A percentile compares a stretch with the other conserved stretches of the same genome.
Conservation (phyloP, 2,797 vertebrate species). For the Pogonophryne albipinna region DNA sequence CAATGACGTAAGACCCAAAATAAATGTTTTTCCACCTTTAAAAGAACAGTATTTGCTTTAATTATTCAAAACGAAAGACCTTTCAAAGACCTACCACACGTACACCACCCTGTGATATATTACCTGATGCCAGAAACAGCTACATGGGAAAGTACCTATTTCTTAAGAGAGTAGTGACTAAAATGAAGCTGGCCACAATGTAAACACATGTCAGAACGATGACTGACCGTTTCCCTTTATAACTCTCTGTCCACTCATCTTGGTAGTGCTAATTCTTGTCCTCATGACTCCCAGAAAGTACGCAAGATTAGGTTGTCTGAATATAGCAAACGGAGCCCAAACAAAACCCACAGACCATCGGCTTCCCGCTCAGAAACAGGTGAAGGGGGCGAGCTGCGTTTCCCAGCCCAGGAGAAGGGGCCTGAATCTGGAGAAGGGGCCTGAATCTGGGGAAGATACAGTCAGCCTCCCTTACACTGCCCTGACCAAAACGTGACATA, state of each 20-base stretch:
- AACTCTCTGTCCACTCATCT: slow-evolving; percentile 81
- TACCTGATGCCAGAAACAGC: slow-evolving; percentile 72
- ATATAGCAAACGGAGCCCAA: slow-evolving; percentile 71
- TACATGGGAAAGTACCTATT: slow-evolving; percentile 80
- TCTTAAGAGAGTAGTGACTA: slow-evolving; percentile 73
- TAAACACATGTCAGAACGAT: slow-evolving; percentile 78
- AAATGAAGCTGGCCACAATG: slow-evolving; percentile 78
- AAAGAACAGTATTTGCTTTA: slow-evolving; percentile 4
- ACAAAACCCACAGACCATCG: slow-evolving; percentile 75
- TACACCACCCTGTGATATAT: slow-evolving; percentile 60
- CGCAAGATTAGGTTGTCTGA: slow-evolving; percentile 63
- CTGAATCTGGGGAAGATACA: slow-evolving; percentile 45
- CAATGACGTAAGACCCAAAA: slow-evolving; percentile 9
- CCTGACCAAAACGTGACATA: slow-evolving; percentile 47
- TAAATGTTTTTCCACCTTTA: slow-evolving; percentile 20
- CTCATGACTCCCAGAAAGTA: slow-evolving; percentile 53
- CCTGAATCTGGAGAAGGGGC: slow-evolving; percentile 48
- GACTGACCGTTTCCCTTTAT: slow-evolving; percentile 77
- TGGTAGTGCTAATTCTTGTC: slow-evolving; percentile 73
- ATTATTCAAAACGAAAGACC: slow-evolving; percentile 38
- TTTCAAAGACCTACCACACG: slow-evolving; percentile 43
- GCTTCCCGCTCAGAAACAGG: slow-evolving; percentile 74
- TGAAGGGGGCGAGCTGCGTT: slow-evolving; percentile 53
- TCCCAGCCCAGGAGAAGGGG: slow-evolving; percentile 49
- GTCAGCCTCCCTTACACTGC: slow-evolving; percentile 42